Conservation (phyloP, 2,797 vertebrate species). For the Mormyrus proboscirostris region DNA sequence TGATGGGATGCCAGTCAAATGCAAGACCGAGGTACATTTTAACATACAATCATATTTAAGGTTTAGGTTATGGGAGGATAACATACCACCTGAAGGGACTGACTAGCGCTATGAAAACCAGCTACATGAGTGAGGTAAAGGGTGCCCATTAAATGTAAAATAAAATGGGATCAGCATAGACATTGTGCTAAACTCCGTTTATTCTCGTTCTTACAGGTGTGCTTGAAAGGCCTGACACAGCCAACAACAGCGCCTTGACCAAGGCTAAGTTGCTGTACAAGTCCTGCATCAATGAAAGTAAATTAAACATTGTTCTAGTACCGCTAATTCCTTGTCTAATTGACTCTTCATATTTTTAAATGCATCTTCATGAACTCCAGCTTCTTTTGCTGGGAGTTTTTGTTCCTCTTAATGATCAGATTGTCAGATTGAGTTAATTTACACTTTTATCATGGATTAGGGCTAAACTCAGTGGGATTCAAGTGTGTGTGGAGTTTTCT, state of each 20-base stretch:
- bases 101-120: background rate
- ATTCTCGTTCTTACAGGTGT: slow-evolving; percentile 50
- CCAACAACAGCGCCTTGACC: slow-evolving; percentile 65
- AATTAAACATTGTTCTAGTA: slow-evolving; percentile 45
- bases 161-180: background rate
- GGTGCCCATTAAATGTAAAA: background rate
- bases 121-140: background rate
- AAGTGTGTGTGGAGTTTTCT: background rate
- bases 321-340: background rate
- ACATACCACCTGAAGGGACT: background rate
- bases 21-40: background rate
- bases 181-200: slow-evolving; percentile 15
- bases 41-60: background rate
- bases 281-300: slow-evolving; percentile 91
- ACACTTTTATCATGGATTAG: background rate
- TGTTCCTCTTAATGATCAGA: background rate
- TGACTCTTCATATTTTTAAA: background rate
- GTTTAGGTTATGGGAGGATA: background rate
- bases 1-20: background rate
- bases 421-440: slow-evolving; percentile 1
- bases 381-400: background rate
- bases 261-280: slow-evolving; percentile 88
- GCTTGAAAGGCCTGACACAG: slow-evolving; percentile 46
- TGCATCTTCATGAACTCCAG: background rate
- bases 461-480: background rate